Base-by-base conservation (phyloP, 1,140 invertebrate species). In the Battus philenor region DNA sequence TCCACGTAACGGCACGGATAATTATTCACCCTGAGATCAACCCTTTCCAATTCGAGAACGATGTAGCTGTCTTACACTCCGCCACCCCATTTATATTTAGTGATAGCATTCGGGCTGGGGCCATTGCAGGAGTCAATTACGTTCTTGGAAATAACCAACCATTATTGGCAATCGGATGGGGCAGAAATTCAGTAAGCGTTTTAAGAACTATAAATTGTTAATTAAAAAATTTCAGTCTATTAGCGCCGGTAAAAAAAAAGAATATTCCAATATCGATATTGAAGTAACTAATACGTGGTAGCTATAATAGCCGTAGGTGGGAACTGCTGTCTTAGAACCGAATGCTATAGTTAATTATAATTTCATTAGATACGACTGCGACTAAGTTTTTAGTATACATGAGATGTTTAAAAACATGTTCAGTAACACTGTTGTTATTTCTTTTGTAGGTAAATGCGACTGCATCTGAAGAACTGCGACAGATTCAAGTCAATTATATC, bases 21-120 rank as follows among this genome's bases (percentile, higher is more conserved):
- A 38, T 41, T 5, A 44, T 44, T 11, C 90, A 93, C 57, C 85
- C 88, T 0, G 44, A 80, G 2, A 93, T 87, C 54, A 87, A 89
- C 34, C 3, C 34, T 8, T 24, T 20, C 22, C 90, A 88, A 48
- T 65, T 90, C 0, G 65, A 85, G 3, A 90, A 92, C 56, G 91
- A 93, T 51, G 56, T 93, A 8, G 90, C 91, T 10, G 16, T 67
- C 10, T 6, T 67, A 9, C 50, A 54, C 6, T 12, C 41, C 2
- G 6, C 41, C 1, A 12, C 34, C 2, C 29, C 87, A 8, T 73
- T 91, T 1, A 52, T 76, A 8, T 54, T 41, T 22, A 54, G 29
- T 38, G 51, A 49, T 9, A 27, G 13, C 3, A 54, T 53, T 2
- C 46, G 26, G 0, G 29, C 55, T 1, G 54, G 24, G 0, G 36